A percentile compares a stretch with the other conserved stretches of the same genome.
phyloP scores from a whole-genome alignment of 2,888 invertebrate species.

The Argyresthia albistria region DNA sequence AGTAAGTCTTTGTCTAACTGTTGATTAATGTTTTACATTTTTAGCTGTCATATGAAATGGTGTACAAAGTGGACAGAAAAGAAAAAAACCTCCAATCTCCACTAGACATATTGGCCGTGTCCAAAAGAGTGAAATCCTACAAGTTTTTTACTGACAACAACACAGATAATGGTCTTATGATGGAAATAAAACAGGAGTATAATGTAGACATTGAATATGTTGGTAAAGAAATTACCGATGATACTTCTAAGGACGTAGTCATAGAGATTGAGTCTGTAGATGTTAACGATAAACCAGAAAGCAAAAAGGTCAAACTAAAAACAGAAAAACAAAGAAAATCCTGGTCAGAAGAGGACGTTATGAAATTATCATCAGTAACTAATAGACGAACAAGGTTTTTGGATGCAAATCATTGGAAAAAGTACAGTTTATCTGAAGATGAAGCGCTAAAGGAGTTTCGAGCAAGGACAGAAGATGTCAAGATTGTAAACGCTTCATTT shows the following conservation, averaged over 20 bases:
- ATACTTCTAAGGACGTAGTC: slow-evolving; percentile 19
- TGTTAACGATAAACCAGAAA: slow-evolving; percentile 11
- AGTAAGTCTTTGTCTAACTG: too few species aligned
- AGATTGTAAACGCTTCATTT: slow-evolving; percentile 33
- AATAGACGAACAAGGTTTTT: slow-evolving; percentile 22
- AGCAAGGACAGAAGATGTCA: slow-evolving; percentile 27
- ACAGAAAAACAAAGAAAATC: slow-evolving; percentile 11
- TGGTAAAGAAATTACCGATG: slow-evolving; percentile 6
- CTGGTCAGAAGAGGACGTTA: slow-evolving; percentile 6
- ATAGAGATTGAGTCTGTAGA: slow-evolving; percentile 18
- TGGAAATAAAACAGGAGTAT: slow-evolving; percentile 5
- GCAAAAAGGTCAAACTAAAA: slow-evolving; percentile 8
- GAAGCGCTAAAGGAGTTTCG: slow-evolving; percentile 43
- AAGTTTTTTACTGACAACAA: slow-evolving; percentile 9
- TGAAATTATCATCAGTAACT: slow-evolving; percentile 1
- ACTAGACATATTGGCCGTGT: slow-evolving; percentile 19
- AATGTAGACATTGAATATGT: slow-evolving; percentile 6
- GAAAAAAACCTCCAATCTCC: slow-evolving; percentile 25
- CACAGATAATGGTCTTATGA: slow-evolving; percentile 1
- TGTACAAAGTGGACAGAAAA: slow-evolving; percentile 33
- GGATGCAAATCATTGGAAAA: slow-evolving; percentile 41
- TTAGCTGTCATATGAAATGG: slow-evolving; percentile 31
- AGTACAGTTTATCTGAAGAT: slow-evolving; percentile 35
- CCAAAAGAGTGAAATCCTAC: slow-evolving; percentile 23
- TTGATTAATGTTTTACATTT: slow-evolving; percentile 10